These are phyloP conservation scores for Tethea ocularis DNA, from an alignment of 2,888 invertebrate genomes.

Conservation along the genomic window DNA sequence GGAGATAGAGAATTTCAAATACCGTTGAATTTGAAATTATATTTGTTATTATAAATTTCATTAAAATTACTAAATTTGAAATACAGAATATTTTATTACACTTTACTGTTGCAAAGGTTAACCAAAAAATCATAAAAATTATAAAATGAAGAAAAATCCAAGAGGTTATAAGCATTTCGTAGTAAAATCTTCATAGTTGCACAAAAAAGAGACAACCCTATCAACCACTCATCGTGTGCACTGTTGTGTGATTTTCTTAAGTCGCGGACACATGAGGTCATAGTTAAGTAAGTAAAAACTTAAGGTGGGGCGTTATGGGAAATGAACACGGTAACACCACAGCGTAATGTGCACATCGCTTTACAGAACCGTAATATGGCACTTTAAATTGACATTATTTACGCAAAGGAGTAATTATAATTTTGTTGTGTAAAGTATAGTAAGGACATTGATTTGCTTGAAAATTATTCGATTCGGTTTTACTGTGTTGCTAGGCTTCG, in stretches of 20 bases:
- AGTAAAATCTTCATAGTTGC: constrained; percentile 3
- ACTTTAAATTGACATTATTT: constrained; percentile 65
- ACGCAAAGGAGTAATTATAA: constrained; percentile 46
- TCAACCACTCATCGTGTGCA: constrained; percentile 58
- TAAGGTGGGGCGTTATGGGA: constrained; percentile 84
- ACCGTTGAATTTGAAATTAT: no score
- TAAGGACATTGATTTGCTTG: constrained; percentile 17
- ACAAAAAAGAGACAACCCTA: constrained; percentile 55
- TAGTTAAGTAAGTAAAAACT: constrained; percentile 81
- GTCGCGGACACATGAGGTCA: constrained; percentile 83
- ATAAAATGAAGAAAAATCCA: no score
- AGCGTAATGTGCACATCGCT: constrained; percentile 64
- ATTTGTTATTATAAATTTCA: no score
- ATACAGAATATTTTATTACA: no score
- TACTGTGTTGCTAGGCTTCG: no score
- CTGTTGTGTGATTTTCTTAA: constrained; percentile 82
- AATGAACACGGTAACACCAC: constrained; percentile 80
- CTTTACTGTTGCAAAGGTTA: no score
- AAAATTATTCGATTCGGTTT: neutral
- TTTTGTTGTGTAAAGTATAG: constrained; percentile 16
- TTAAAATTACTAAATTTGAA: no score
- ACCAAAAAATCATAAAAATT: no score
- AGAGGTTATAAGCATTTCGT: no score
- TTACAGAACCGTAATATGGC: constrained; percentile 70
- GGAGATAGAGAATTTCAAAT: no score